A percentile compares a stretch with the other conserved stretches of the same genome.
Conservation (phyloP, 2,888 invertebrate species). For the Magallana nippona region DNA sequence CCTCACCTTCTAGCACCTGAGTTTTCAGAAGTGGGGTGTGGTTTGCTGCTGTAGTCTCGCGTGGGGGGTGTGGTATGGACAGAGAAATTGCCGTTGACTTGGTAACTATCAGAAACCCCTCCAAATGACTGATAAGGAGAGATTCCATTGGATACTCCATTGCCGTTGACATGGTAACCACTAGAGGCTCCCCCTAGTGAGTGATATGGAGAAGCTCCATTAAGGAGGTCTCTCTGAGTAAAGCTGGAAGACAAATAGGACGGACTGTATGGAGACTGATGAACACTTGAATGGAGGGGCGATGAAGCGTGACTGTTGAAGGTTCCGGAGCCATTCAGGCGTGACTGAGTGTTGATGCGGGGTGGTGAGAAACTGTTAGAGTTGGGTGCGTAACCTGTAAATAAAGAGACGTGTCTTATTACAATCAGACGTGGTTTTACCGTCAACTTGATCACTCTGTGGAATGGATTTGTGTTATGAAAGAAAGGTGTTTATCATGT, state of each 20-base stretch:
- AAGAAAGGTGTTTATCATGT: background rate
- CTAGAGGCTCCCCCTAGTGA: slow-evolving; percentile 4
- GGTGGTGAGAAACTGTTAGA: slow-evolving; percentile 60
- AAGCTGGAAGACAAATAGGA: slow-evolving; percentile 23
- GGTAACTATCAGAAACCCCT: background rate
- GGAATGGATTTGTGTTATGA: background rate
- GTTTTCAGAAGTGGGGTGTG: slow-evolving; percentile 52
- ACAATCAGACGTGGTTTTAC: background rate
- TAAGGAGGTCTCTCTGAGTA: slow-evolving; percentile 43
- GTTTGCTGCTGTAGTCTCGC: slow-evolving; percentile 61
- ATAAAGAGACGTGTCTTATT: slow-evolving; percentile 17
- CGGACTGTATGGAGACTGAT: background rate
- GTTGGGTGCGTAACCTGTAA: slow-evolving; percentile 64
- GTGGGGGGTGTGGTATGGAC: slow-evolving; percentile 66
- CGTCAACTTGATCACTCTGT: background rate
- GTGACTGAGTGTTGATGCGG: slow-evolving; percentile 39
- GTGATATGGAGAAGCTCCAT: slow-evolving; percentile 43
- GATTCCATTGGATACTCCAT: slow-evolving; percentile 3
- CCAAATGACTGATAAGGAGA: slow-evolving; percentile 11
- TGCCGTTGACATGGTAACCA: slow-evolving; percentile 8
- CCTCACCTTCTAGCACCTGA: slow-evolving; percentile 57
- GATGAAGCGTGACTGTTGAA: slow-evolving; percentile 1
- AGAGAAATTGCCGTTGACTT: slow-evolving; percentile 33
- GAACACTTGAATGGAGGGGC: background rate
- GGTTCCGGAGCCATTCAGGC: background rate